phyloP scores from a whole-genome alignment of 1,140 invertebrate genomes.

The Bombus confusus region DNA sequence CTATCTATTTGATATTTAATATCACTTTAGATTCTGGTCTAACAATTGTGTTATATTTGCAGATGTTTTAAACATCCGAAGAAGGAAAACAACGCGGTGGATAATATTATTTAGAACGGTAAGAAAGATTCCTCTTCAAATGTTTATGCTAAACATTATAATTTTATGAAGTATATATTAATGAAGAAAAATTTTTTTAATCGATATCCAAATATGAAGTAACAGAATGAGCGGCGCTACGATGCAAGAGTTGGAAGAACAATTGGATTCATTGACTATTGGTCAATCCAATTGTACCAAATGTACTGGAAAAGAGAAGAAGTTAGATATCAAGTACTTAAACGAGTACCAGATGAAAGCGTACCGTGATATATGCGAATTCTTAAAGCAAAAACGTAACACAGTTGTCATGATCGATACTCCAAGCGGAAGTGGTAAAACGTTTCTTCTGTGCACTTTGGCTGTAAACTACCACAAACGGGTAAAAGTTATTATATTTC shows the following conservation, averaged over 20 bases:
- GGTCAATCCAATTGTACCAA: not conserved
- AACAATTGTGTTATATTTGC: not conserved
- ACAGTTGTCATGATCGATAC: not conserved
- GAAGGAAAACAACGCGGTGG: not conserved
- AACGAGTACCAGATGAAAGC: not conserved
- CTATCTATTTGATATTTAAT: not conserved
- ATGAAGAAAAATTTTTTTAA: not conserved
- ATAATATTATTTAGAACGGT: not conserved
- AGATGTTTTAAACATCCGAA: not conserved
- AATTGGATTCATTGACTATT: not conserved
- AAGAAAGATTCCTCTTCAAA: not conserved
- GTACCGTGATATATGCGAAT: not conserved
- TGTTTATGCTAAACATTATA: not conserved
- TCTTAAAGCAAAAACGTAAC: rapidly evolving
- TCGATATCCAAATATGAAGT: not conserved
- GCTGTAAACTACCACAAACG: rapidly evolving
- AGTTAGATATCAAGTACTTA: not conserved
- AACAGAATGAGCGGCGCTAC: not conserved
- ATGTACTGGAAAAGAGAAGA: not conserved
- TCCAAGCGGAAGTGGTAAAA: conserved; percentile 23
- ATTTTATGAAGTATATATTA: not conserved
- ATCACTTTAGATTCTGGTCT: not conserved
- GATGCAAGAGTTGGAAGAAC: too few relatives aligned
- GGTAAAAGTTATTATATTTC: not conserved
- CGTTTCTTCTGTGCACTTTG: not conserved